These are phyloP conservation scores for Drosophila arawakana DNA, from an alignment of 1,140 invertebrate genomes.

Conservation along the genomic window DNA sequence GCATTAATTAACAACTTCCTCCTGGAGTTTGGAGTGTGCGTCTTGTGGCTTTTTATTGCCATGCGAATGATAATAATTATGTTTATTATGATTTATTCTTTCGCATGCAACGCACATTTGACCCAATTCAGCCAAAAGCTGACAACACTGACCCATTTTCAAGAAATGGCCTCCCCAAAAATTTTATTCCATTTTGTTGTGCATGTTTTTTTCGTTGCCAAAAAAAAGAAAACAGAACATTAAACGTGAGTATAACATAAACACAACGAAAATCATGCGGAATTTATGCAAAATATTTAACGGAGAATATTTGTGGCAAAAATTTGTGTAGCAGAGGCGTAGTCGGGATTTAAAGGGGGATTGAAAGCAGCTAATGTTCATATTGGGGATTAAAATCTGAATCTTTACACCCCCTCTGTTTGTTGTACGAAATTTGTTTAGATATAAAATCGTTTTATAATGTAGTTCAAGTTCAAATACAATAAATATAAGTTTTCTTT, in stretches of 20 bases:
- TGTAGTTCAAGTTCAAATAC: too few species aligned
- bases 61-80: slow-evolving; percentile 71
- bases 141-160: slow-evolving; percentile 73
- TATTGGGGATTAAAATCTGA: too few species aligned
- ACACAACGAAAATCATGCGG: slow-evolving; percentile 27
- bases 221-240: not conserved
- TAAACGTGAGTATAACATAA: slow-evolving; percentile 27
- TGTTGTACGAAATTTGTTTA: too few species aligned
- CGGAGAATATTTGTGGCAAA: slow-evolving; percentile 20
- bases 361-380: too few species aligned
- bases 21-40: slow-evolving; percentile 21
- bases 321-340: slow-evolving; percentile 16
- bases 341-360: not conserved
- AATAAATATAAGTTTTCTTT: too few species aligned
- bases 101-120: slow-evolving; percentile 72
- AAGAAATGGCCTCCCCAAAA: slow-evolving; percentile 13
- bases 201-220: not conserved
- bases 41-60: slow-evolving; percentile 50
- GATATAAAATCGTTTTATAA: too few species aligned
- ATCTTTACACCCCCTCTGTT: too few species aligned
- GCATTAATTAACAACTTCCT: slow-evolving; percentile 80
- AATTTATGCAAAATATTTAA: slow-evolving; percentile 14
- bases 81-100: slow-evolving; percentile 56
- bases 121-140: slow-evolving; percentile 68
- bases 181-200: slow-evolving; percentile 14